Evolutionary conservation across 2,888 invertebrate genomes (phyloP).

Genomic region (Aleiodes alternator): DNA sequence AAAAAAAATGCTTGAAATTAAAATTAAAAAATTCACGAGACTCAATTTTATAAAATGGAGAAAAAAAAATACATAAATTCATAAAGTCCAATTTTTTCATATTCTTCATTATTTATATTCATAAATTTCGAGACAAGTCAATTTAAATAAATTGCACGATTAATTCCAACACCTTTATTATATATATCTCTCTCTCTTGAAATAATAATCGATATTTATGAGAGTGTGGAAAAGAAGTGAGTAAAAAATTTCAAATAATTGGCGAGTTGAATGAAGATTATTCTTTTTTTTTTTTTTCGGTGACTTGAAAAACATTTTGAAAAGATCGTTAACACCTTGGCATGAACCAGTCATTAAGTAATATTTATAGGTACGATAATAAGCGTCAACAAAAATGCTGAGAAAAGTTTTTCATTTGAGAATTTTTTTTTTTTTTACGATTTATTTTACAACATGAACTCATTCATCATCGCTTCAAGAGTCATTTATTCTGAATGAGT

Average conservation of each 20-base stretch:
- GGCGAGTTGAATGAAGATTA: conserved; percentile 9
- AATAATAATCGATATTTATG: too few relatives aligned
- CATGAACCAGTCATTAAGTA: conserved; percentile 58
- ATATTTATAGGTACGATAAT: conserved; percentile 58
- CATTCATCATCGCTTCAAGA: conserved; percentile 53
- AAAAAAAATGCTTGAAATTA: neutral
- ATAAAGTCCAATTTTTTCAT: too few relatives aligned
- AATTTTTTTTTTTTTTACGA: conserved; percentile 9
- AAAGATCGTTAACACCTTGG: conserved; percentile 60
- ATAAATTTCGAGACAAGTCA: conserved; percentile 17
- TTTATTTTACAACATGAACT: conserved; percentile 48
- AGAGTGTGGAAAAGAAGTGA: too few relatives aligned
- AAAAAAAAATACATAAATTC: too few relatives aligned
- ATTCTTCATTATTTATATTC: neutral
- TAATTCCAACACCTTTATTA: too few relatives aligned
- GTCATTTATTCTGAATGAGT: conserved; percentile 37
- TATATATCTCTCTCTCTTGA: too few relatives aligned
- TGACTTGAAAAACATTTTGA: conserved; percentile 22
- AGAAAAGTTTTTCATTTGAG: conserved; percentile 38
- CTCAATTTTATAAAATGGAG: neutral
- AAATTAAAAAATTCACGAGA: neutral
- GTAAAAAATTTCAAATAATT: neutral
- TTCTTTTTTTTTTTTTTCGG: neutral
- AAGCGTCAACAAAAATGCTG: conserved; percentile 44
- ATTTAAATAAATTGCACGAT: conserved; percentile 24